Base-by-base conservation (phyloP, 2,113 vertebrate species). In the Salvelinus alpinus region DNA sequence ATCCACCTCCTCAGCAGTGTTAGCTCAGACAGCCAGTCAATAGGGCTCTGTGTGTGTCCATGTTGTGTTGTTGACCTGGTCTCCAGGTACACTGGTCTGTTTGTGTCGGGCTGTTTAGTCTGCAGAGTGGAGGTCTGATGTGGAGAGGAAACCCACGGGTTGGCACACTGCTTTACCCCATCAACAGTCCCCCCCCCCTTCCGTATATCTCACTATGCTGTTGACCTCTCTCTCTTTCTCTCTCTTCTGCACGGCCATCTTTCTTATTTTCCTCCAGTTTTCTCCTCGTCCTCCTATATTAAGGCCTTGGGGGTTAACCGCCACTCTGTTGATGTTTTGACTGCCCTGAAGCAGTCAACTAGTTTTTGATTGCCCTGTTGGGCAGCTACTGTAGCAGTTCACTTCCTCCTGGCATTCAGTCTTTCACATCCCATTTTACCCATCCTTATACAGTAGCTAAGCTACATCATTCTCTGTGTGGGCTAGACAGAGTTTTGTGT, bases 71-170 rank as follows among this genome's bases (percentile, higher is more conserved):
- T 78, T 74, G 70, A 84, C 72, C 68, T 83, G 72, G 79, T 83
- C 80, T 72, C 48, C 79, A 80, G 72, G 62, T 82, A 78, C 13
- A 84, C 57, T 73, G 34, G 77, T 62, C 24, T 54, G 22, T 80
- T 78, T 83, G 75, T 79, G 75, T 82, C 38, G 75, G 22, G 69
- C 54, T 84, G 74, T 80, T 76, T 70, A 74, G 68, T 77, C 81
- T 86, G 24, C 38, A 13, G 66, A 82, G 74, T 59, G 47, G 82
- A 74, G 72, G 79, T 82, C 79, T 88, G 70, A 80, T 81, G 29
- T 72, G 81, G 72, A 76, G 76, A 29, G 74, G 59, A 62, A 76
- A 86, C 34, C 79, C 80, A 73, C 70, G 68, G 57, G 69, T 79
- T 85, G 72, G 11, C 24, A 9, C 62, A 75, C 80, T 84, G 70